Conservation (phyloP, 2,888 invertebrate species). For the Portevinia maculata region DNA sequence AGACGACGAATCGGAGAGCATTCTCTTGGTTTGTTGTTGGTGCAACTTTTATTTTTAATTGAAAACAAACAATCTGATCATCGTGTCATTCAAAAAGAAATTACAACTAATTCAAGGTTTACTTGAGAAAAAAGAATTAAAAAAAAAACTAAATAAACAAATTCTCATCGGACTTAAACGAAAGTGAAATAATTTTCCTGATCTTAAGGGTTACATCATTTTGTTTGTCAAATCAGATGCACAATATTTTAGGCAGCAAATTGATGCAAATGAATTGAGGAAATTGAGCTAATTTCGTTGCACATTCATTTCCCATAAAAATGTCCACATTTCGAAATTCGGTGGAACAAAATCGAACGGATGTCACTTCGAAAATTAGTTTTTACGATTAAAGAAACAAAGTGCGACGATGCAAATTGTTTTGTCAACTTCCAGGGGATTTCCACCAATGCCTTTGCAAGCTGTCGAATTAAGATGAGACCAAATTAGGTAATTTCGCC, state of each 20-base stretch:
- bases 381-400: too few relatives aligned
- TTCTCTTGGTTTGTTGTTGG: slow-evolving; percentile 7
- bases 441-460: too few relatives aligned
- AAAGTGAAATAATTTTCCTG: slow-evolving; percentile 45
- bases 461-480: too few relatives aligned
- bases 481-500: too few relatives aligned
- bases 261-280: slow-evolving; percentile 28
- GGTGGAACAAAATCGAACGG: too few relatives aligned
- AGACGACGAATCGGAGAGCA: not conserved
- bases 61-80: slow-evolving; percentile 19
- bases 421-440: too few relatives aligned
- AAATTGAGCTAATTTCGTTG: not conserved
- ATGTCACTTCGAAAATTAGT: too few relatives aligned
- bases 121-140: not conserved
- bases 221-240: slow-evolving; percentile 3
- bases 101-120: slow-evolving; percentile 24
- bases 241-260: not conserved
- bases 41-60: slow-evolving; percentile 34
- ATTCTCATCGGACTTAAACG: not conserved
- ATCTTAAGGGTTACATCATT: slow-evolving; percentile 26
- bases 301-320: not conserved
- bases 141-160: slow-evolving; percentile 1
- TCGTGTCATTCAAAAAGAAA: slow-evolving; percentile 29
- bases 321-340: not conserved
- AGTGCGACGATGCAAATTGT: too few relatives aligned